Base-by-base conservation (phyloP, 2,113 vertebrate genomes). In the Oriolus oriolus region DNA sequence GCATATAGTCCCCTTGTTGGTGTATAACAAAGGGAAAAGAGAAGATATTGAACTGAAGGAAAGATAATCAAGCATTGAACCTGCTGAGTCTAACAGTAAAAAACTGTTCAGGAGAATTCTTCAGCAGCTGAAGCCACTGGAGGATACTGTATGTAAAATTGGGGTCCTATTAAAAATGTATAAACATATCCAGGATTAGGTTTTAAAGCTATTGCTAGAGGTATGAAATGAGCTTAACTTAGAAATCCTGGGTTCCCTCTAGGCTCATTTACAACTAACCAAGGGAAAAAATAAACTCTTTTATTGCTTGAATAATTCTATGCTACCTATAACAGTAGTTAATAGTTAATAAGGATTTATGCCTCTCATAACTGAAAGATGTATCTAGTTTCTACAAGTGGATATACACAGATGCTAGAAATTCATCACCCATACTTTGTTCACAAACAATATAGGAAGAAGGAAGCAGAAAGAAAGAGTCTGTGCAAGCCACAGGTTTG, bases 11-110 rank as follows among this genome's bases (percentile, higher is more conserved):
- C 73, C 85, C 91, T 95, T 94, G 95, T 95, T 3, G 33, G 86
- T 59, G 54, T 93, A 81, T 97, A 98, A 97, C 12, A 93, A 97
- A 97, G 90, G 68, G 75, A 78, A 96, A 96, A 93, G 95, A 84
- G 90, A 96, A 95, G 89, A 94, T 96, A 61, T 66, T 89, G 96
- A 98, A 94, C 96, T 93, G 79, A 53, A 90, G 94, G 89, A 97
- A 94, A 94, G 96, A 97, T 96, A 98, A 98, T 98, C 97, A 97
- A 95, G 84, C 56, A 44, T 92, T 96, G 97, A 96, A 97, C 96
- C 92, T 95, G 93, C 96, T 96, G 87, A 97, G 97, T 85, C 94
- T 95, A 96, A 96, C 83, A 85, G 79, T 94, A 97, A 94, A 97
- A 95, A 97, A 95, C 95, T 96, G 60, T 97, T 97, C 95, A 95